These are phyloP conservation scores for Conops quadrifasciatus DNA, from an alignment of 2,888 invertebrate genomes.

Conservation along the genomic window DNA sequence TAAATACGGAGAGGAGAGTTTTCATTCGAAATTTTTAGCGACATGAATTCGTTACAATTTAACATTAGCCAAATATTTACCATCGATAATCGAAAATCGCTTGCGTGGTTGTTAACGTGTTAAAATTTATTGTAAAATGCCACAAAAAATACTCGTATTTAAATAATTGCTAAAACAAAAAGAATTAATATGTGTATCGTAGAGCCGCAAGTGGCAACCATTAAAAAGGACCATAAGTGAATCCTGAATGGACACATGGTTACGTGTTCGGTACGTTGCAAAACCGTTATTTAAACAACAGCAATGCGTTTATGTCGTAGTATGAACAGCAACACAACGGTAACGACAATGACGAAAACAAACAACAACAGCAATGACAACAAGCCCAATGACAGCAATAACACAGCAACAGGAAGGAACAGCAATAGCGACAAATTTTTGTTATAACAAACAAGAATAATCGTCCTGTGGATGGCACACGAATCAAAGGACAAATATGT, in stretches of 20 bases:
- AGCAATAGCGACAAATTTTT: not conserved
- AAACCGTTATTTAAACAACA: conserved; percentile 46
- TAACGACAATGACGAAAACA: conserved; percentile 7
- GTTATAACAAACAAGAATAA: not conserved
- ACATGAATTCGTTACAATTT: too few relatives aligned
- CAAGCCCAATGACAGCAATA: not conserved
- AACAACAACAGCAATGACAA: conserved; percentile 15
- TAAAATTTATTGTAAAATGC: conserved; percentile 8
- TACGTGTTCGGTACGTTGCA: conserved; percentile 47
- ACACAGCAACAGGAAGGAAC: not conserved
- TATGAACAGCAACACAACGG: not conserved
- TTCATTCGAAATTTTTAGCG: too few relatives aligned
- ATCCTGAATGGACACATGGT: conserved; percentile 54
- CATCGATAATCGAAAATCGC: too few relatives aligned
- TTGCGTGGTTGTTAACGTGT: too few relatives aligned
- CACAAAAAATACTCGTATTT: conserved; percentile 18
- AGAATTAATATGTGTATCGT: not conserved
- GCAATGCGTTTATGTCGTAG: not conserved
- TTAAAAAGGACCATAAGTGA: conserved; percentile 62
- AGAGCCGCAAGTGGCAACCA: conserved; percentile 41
- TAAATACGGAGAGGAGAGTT: too few relatives aligned
- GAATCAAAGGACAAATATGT: not conserved
- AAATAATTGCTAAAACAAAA: not conserved
- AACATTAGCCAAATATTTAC: too few relatives aligned
- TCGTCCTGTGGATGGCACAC: not conserved